Evolutionary conservation across 2,888 invertebrate genomes (phyloP).

Genomic region (Lasioglossum vierecki): DNA sequence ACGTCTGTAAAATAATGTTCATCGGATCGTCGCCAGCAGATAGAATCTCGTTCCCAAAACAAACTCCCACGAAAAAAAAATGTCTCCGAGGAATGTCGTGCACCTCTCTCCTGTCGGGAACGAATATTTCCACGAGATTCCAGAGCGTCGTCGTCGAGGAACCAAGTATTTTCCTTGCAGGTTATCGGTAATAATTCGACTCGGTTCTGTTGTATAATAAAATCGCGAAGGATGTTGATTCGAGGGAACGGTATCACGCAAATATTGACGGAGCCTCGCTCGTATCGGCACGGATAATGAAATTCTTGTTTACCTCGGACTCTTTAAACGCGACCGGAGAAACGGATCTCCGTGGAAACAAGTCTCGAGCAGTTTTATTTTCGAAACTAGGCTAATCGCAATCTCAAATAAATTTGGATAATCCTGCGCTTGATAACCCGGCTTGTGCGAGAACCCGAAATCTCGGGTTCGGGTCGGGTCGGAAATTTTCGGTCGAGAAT

Average conservation of each 20-base stretch:
- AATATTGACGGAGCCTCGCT: background rate
- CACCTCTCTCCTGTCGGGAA: background rate
- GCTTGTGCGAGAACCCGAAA: too few species aligned
- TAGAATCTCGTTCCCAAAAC: background rate
- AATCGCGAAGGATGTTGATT: background rate
- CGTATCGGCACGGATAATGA: background rate
- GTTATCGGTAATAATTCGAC: background rate
- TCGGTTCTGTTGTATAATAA: conserved; percentile 4
- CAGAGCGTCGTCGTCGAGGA: background rate
- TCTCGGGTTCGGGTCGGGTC: too few species aligned
- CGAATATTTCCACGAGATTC: background rate
- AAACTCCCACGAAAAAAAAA: background rate
- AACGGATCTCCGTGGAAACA: background rate
- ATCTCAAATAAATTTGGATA: background rate
- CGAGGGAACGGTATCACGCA: background rate
- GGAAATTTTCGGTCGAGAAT: too few species aligned
- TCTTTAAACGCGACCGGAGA: background rate
- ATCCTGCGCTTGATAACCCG: background rate
- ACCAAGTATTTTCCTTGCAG: background rate
- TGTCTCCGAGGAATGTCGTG: background rate
- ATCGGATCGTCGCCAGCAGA: background rate
- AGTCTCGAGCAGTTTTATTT: background rate
- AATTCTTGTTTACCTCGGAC: background rate
- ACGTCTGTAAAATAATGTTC: conserved; percentile 8
- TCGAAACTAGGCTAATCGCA: background rate